Evolutionary conservation across 2,797 vertebrate genomes (phyloP).

Genomic region (Toxotes lorentzi): DNA sequence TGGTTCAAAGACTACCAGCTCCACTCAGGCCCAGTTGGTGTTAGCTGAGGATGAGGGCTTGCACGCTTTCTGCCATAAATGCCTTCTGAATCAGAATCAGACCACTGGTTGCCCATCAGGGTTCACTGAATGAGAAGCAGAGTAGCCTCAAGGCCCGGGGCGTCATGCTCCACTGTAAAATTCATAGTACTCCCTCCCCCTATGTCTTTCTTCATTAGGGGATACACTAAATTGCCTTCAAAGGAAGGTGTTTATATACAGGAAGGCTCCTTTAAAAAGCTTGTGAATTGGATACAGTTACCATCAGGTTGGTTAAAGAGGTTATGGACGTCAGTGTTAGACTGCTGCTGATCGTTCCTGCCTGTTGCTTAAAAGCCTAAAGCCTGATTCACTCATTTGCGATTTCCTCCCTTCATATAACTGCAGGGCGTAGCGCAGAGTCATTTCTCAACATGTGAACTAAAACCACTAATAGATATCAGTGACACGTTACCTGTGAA

Average conservation of each 20-base stretch:
- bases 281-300: conserved; percentile 49
- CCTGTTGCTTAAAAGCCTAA: conserved; percentile 28
- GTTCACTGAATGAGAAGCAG: conserved; percentile 41
- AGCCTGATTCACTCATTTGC: conserved; percentile 41
- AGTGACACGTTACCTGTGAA: background rate
- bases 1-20: conserved; percentile 41
- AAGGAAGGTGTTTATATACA: conserved; percentile 55
- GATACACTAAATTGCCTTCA: conserved; percentile 55
- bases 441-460: conserved; percentile 3
- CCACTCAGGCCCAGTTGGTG: conserved; percentile 43
- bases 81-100: conserved; percentile 48
- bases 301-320: conserved; percentile 13
- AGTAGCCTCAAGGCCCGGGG: conserved; percentile 17
- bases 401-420: conserved; percentile 20
- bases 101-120: conserved; percentile 18
- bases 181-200: conserved; percentile 12
- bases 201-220: conserved; percentile 23
- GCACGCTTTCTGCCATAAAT: conserved; percentile 45
- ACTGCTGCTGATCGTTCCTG: conserved; percentile 28
- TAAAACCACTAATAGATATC: conserved; percentile 8
- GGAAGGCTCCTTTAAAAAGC: conserved; percentile 43
- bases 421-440: conserved; percentile 12
- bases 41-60: conserved; percentile 46
- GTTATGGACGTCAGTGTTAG: conserved; percentile 19
- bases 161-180: conserved; percentile 42